These are phyloP conservation scores for Prosapia bicincta DNA, from an alignment of 2,888 invertebrate genomes.

Conservation along the genomic window DNA sequence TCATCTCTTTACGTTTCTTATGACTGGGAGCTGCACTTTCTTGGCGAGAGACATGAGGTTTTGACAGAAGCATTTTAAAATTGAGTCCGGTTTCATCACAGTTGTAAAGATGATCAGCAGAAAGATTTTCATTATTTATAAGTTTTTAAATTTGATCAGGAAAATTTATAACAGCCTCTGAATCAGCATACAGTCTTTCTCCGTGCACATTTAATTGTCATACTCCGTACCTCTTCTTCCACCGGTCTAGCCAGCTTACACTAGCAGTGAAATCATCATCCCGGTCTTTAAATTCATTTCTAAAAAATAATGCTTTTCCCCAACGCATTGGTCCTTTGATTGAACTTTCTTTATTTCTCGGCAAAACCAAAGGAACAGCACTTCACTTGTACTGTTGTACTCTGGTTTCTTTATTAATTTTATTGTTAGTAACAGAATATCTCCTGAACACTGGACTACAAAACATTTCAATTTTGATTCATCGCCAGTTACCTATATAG, in stretches of 20 bases:
- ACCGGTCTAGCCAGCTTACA: constrained; percentile 21
- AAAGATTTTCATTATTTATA: constrained; percentile 13
- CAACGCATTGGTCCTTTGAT: constrained; percentile 15
- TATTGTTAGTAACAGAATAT: constrained; percentile 3
- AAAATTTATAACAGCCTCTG: constrained; percentile 13
- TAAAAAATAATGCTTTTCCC: constrained; percentile 11
- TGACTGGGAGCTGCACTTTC: constrained; percentile 19
- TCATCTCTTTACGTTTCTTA: background rate
- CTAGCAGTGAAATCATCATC: constrained; percentile 19
- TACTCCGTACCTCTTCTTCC: constrained; percentile 22
- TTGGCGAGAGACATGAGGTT: constrained; percentile 16
- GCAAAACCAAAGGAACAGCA: constrained; percentile 11
- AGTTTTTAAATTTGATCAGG: background rate
- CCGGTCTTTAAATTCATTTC: constrained; percentile 12
- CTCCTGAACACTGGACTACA: constrained; percentile 6
- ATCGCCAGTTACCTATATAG: background rate
- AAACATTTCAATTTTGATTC: constrained; percentile 4
- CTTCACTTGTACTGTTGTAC: constrained; percentile 18
- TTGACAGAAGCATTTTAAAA: constrained; percentile 29
- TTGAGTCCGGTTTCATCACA: constrained; percentile 31
- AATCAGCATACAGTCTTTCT: constrained; percentile 18
- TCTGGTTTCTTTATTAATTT: constrained; percentile 11
- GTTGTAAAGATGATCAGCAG: constrained; percentile 19
- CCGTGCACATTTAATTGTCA: constrained; percentile 20
- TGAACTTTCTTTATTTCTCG: constrained; percentile 7